Evolutionary conservation across 1,140 invertebrate species (phyloP), one percentile per base, ranked within the genome.

Genomic region (Drosophila navojoa): DNA sequence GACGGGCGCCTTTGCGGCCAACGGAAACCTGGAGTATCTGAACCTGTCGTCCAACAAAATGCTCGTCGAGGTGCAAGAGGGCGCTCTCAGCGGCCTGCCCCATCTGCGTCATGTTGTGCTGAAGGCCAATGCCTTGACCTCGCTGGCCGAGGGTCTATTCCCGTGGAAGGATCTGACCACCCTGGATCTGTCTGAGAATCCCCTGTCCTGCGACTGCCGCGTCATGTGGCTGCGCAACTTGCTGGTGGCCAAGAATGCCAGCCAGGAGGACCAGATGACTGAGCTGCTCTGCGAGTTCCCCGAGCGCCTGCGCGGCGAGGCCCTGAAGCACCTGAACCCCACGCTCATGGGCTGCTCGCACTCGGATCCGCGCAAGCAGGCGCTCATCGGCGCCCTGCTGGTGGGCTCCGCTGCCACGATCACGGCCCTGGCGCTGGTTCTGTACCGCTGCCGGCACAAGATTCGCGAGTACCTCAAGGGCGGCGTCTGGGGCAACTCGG

Each of bases 381-480:
- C 96, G 0, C 94, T 98, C 5, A 93, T 98, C 29, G 95, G 96
- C 3, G 95, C 96, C 0, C 91, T 96, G 0, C 94, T 96, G 19
- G 95, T 95, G 0, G 95, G 94, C 1, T 94, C 95, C 1, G 93
- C 96, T 0, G 95, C 95, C 2, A 91, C 95, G 0, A 92, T 97
- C 15, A 95, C 94, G 0, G 94, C 95, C 0, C 77, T 97, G 16
- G 94, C 95, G 2, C 86, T 97, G 47, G 93, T 97, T 9, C 82
- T 97, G 35, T 97, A 97, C 91, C 94, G 96, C 75, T 96, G 96
- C 85, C 94, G 96, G 44, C 95, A 96, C 55, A 93, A 94, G 59
- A 95, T 98, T 50, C 94, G 96, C n/a, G 96, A 96, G 84, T 96
- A 95, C 11, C 93, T 97, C 45, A 97, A 97, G 89, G 96, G 96